Evolutionary conservation across 2,797 vertebrate genomes (phyloP), one percentile per base, ranked within the genome.

Genomic region (Cryptoblepharus egeriae): DNA sequence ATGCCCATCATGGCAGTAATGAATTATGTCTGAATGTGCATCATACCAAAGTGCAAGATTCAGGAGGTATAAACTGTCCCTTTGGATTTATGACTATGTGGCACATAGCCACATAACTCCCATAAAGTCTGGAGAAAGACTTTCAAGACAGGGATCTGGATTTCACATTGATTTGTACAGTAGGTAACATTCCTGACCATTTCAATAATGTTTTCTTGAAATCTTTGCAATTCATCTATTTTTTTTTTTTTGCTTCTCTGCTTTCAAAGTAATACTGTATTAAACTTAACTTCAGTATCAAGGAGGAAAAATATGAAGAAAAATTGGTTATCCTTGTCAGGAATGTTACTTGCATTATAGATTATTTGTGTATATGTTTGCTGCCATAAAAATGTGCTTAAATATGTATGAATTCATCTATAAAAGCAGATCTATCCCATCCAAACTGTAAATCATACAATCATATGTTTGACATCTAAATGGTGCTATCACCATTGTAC

Each of bases 1-100:
- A 92, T 89, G 81, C 16, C 55, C 45, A 88, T 90, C 80, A 58
- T 35, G 69, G 88, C 82, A 80, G 49, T 80, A 67, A 88, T 86
- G 71, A 85, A 80, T 88, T 81, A 85, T 77, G 88, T 90, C 82
- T 71, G 83, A 82, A 49, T 49, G 30, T 18, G 20, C 42, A 13
- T 71, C 80, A 65, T 60, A 39, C 70, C 65, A 35, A 86, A 64
- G 5, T 15, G n/a, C 73, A 78, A 85, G 75, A 83, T 28, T 72
- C 70, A 84, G 79, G 86, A 92, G 28, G 73, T 12, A 75, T 57
- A 10, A 37, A 39, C 61, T 81, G 15, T 13, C 86, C 57, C 76
- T 79, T 85, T 65, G 45, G 45, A 78, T 78, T 73, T 83, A 84
- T 28, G 4, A 1, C 70, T 77, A 8, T 5, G 20, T 63, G 32